Percentiles rank a stretch among this genome's conserved stretches.
Conservation (phyloP, 53 echinoderm and acorn worm genomes). For the Echinarachnius parma region DNA sequence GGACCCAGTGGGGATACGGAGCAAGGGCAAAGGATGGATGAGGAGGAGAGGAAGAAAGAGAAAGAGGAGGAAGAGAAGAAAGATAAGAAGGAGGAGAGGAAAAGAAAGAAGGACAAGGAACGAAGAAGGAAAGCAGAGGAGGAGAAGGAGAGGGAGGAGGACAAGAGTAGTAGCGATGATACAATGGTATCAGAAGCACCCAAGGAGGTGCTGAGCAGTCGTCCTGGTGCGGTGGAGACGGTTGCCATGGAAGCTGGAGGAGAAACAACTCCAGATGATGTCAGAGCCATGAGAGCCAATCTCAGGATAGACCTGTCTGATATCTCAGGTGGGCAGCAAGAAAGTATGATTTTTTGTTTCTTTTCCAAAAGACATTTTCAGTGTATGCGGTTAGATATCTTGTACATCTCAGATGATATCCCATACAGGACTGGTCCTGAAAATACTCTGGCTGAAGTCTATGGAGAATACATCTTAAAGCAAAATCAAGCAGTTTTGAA, state of each 20-base stretch:
- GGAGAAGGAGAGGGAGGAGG: constrained; percentile 15
- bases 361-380: no score
- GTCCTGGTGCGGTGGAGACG: not conserved
- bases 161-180: constrained; percentile 27
- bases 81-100: not conserved
- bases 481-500: no score
- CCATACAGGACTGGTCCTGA: no score
- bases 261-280: constrained; percentile 17
- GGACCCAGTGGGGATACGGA: not conserved
- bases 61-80: not conserved
- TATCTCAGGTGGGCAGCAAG: constrained; percentile 36
- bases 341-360: no score
- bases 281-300: constrained; percentile 25
- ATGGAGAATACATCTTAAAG: no score
- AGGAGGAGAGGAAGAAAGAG: not conserved
- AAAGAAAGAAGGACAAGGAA: not conserved
- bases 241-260: not conserved
- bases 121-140: not conserved
- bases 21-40: not conserved
- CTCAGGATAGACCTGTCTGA: constrained; percentile 40
- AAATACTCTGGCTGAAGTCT: no score
- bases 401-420: no score
- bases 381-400: no score
- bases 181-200: constrained; percentile 25
- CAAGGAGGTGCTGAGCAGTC: not conserved